phyloP scores from a whole-genome alignment of 2,888 invertebrate species.

The Omphaloscelis lunosa region DNA sequence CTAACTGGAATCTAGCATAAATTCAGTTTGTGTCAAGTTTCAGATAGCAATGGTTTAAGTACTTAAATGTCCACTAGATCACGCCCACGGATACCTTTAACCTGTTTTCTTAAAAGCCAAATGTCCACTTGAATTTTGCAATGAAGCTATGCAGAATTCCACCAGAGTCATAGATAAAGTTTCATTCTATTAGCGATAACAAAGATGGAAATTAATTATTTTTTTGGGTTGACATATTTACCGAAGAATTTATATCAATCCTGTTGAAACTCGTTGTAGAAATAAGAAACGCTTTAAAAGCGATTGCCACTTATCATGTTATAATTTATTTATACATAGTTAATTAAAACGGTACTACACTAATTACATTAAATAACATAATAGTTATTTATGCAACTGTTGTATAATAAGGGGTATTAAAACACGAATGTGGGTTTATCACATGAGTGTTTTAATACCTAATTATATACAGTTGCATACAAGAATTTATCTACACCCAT shows the following conservation, averaged over 20 bases:
- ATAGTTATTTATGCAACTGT: no score
- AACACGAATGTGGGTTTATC: no score
- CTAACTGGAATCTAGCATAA: conserved; percentile 33
- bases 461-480: no score
- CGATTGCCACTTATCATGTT: background rate
- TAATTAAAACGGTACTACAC: no score
- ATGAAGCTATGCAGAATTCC: background rate
- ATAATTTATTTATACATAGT: background rate
- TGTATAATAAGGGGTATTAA: no score
- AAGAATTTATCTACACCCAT: no score
- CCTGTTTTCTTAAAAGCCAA: conserved; percentile 5
- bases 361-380: no score
- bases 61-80: conserved; percentile 32
- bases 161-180: background rate
- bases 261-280: no score
- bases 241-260: background rate
- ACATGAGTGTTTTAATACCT: no score
- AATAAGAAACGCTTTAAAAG: background rate
- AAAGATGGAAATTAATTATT: no score
- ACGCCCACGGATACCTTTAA: conserved; percentile 41
- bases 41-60: conserved; percentile 54
- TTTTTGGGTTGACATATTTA: background rate
- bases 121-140: background rate
- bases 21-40: conserved; percentile 35
- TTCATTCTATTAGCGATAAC: no score